A percentile compares a stretch with the other conserved stretches of the same genome.
Evolutionary conservation across 2,888 invertebrate genomes (phyloP).

Genomic region (Himalopsyche japonica): DNA sequence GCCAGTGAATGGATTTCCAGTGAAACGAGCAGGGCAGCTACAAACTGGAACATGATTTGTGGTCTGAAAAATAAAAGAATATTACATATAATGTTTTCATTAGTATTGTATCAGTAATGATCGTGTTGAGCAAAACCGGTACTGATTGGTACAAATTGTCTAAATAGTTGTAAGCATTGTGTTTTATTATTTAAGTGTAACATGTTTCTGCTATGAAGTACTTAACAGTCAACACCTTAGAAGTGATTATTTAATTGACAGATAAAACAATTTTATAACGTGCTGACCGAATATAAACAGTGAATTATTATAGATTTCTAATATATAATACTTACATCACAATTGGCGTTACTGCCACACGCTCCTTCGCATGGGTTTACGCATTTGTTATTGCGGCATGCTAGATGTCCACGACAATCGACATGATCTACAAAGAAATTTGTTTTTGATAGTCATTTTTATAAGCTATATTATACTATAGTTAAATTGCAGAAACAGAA

Average conservation of each 20-base stretch:
- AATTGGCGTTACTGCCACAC: constrained; percentile 77
- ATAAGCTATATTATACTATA: no score
- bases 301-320: background rate
- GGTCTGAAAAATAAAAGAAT: constrained; percentile 48
- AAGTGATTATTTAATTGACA: no score
- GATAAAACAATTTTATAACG: background rate
- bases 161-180: no score
- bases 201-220: no score
- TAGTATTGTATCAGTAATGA: no score
- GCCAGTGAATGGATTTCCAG: constrained; percentile 74
- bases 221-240: no score
- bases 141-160: no score
- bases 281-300: background rate
- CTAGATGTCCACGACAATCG: constrained; percentile 73
- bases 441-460: no score
- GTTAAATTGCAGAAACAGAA: no score
- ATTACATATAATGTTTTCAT: no score
- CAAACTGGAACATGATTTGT: constrained; percentile 79
- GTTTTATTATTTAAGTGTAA: no score
- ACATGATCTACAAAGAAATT: constrained; percentile 61
- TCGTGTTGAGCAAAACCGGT: no score
- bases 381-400: constrained; percentile 77
- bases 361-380: constrained; percentile 77
- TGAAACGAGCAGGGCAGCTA: constrained; percentile 75
- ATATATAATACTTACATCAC: constrained; percentile 60